Conservation (phyloP, 2,888 invertebrate genomes). For the Salpingus planirostris region DNA sequence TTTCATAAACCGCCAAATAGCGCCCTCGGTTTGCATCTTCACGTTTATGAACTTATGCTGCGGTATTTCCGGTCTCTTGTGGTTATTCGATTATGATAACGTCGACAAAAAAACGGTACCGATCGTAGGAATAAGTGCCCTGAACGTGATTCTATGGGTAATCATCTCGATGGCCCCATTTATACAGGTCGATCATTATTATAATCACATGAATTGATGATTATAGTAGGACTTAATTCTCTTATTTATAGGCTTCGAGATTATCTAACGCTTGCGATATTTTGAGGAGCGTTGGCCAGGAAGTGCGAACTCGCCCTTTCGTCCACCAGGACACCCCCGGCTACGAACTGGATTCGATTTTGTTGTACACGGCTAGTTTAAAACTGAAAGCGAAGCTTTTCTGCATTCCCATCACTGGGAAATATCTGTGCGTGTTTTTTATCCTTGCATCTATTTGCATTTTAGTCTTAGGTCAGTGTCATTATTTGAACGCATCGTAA, state of each 20-base stretch:
- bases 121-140: conserved; percentile 49
- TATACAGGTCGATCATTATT: conserved; percentile 50
- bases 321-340: conserved; percentile 70
- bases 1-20: conserved; percentile 67
- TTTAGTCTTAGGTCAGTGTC: conserved; percentile 65
- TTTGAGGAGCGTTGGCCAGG: conserved; percentile 68
- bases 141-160: conserved; percentile 57
- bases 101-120: conserved; percentile 52
- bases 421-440: conserved; percentile 56
- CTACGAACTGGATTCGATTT: conserved; percentile 65
- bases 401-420: conserved; percentile 61
- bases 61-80: conserved; percentile 59
- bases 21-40: conserved; percentile 68
- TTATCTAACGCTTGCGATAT: conserved; percentile 62
- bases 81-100: conserved; percentile 55
- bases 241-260: conserved; percentile 55
- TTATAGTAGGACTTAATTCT: conserved; percentile 4
- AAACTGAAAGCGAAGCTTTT: conserved; percentile 67
- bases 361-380: conserved; percentile 67
- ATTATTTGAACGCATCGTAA: conserved; percentile 48
- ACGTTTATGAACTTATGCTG: conserved; percentile 67
- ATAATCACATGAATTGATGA: not conserved
- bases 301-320: conserved; percentile 68
- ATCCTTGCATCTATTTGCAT: conserved; percentile 51
- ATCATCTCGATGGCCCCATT: conserved; percentile 59